A percentile compares a stretch with the other conserved stretches of the same genome.
Conservation (phyloP, 2,113 vertebrate genomes). For the Microcebus lehilahytsara region DNA sequence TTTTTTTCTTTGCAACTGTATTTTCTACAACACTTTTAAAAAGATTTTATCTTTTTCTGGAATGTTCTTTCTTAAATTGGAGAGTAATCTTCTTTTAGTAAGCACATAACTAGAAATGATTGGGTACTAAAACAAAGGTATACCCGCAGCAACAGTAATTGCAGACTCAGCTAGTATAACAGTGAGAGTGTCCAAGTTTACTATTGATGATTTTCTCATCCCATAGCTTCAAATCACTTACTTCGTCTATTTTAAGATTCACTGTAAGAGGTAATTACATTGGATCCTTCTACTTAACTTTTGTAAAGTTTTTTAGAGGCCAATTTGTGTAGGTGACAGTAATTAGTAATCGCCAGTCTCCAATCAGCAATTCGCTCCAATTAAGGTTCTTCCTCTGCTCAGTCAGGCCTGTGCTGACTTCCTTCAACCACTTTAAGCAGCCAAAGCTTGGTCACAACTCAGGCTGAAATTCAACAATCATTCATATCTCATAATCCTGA, state of each 20-base stretch:
- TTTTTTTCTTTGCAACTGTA: neutral
- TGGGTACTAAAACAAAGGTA: neutral
- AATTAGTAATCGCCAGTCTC: constrained; percentile 43
- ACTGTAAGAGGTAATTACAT: constrained; percentile 30
- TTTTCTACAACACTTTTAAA: neutral
- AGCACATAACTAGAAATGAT: neutral
- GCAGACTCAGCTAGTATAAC: neutral
- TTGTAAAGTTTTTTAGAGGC: neutral
- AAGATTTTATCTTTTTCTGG: neutral
- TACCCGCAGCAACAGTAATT: neutral
- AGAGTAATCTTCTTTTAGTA: constrained; percentile 19
- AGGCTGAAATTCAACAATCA: neutral
- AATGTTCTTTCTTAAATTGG: constrained; percentile 27
- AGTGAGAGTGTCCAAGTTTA: neutral
- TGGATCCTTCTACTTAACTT: constrained; percentile 26
- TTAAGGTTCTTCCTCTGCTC: constrained; percentile 51
- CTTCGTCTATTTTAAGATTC: neutral
- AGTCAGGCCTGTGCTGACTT: neutral
- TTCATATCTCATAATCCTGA: constrained; percentile 23
- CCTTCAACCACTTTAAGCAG: neutral
- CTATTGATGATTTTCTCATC: neutral
- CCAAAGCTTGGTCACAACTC: neutral
- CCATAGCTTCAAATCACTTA: neutral
- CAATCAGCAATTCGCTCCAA: constrained; percentile 69
- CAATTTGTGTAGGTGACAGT: constrained; percentile 61